Evolutionary conservation across 2,888 invertebrate genomes (phyloP), one percentile per base, ranked within the genome.

Genomic region (Eupithecia subumbrata): DNA sequence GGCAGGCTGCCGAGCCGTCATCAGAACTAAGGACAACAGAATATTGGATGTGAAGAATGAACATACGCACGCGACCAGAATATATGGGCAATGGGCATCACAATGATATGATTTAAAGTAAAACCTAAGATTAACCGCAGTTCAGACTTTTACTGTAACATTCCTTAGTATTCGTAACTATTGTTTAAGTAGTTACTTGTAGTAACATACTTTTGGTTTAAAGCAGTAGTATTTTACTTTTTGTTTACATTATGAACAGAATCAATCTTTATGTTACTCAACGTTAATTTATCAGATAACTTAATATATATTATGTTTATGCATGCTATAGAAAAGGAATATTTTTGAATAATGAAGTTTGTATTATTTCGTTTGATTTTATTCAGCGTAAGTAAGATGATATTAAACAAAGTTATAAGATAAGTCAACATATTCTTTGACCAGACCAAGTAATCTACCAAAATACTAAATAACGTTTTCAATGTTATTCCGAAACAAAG

Each of bases 1-100:
- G 25, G 14, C 25, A 1, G 84, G 84, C 0, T 90, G 90, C 75
- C 80, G 84, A 43, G 87, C 88, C 1, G 79, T 82, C 1, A 79
- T 90, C 11, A 80, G 82, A 18, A 88, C 88, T 0, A 5, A 80
- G 11, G 66, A 83, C 5, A 74, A 83, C 45, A 71, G 76, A 11
- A 82, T 88, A 16, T 68, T 87, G 2, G 77, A 76, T 11, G 76
- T 77, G n/a, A 78, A 43, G 30, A 52, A 70, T 9, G 64, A 77
- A 16, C 76, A 79, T 52, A 30, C 60, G 30, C 73, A 75, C 22
- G 45, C 14, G 25, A 60, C 60, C 25, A 60, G 60, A 25, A 60
- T 25, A 25, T 60, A 25, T 12, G 60, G 25, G 14, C 56, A 14
- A 60, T 60, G 60, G 60, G 5, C 22, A 60, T 14, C 60, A 12